phyloP scores from a whole-genome alignment of 2,113 vertebrate species.

The Oncorhynchus gorbuscha region DNA sequence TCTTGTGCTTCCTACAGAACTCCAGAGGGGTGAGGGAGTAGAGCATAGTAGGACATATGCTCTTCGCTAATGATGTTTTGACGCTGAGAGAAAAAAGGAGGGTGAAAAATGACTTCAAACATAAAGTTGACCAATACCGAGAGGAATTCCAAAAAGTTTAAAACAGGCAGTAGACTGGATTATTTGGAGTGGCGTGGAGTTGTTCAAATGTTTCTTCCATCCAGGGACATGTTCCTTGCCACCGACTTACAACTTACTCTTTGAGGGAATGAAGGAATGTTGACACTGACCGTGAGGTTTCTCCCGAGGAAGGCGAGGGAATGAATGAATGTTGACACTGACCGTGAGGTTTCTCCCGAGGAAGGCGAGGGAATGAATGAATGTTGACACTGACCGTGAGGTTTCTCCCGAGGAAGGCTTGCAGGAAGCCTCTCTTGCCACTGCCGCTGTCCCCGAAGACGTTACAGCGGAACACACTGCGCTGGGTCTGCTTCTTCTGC shows the following conservation, averaged over 20 bases:
- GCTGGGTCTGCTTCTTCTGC: constrained; percentile 96
- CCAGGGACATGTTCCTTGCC: too few species aligned
- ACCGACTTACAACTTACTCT: too few species aligned
- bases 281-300: too few species aligned
- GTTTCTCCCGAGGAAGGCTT: constrained; percentile 89
- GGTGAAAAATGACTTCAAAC: background rate
- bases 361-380: constrained; percentile 61
- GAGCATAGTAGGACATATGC: constrained; percentile 90
- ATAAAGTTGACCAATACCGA: background rate
- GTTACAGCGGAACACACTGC: constrained; percentile 93
- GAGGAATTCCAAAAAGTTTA: too few species aligned
- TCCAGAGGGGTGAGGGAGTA: constrained; percentile 86
- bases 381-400: constrained; percentile 74
- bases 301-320: too few species aligned
- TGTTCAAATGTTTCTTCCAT: too few species aligned
- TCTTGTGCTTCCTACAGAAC: constrained; percentile 95
- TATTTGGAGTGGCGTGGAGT: too few species aligned
- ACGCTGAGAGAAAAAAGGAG: constrained; percentile 43
- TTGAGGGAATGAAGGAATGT: too few species aligned
- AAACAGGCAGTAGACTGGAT: too few species aligned
- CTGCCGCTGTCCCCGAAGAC: constrained; percentile 87
- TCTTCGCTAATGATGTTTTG: constrained; percentile 81
- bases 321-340: constrained; percentile 35
- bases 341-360: constrained; percentile 89
- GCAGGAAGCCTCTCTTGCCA: constrained; percentile 92